Evolutionary conservation across 2,888 invertebrate species (phyloP), one percentile per base, ranked within the genome.

Genomic region (Machimus rusticus): DNA sequence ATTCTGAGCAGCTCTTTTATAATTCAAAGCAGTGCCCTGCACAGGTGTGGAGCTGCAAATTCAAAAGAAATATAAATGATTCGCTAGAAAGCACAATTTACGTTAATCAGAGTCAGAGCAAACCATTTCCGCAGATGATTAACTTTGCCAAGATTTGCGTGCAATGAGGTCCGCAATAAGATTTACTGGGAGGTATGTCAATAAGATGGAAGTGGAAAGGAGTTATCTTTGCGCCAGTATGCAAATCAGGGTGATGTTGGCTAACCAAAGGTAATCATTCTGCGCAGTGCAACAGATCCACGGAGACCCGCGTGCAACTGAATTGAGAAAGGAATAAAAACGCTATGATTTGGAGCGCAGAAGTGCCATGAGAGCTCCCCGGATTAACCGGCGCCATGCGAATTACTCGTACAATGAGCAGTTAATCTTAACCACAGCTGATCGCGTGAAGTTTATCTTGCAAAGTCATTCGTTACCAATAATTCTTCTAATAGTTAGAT

Each of bases 31-130:
- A 34, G 19, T 76, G 76, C 76, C 19, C 76, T 34, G 19, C 37
- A 37, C 76, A 39, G 39, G 76, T 76, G 76, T 37, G 14, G 39
- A 37, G 2, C n/a, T 16, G 76, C 76, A 37, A 76, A 76, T 76
- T 37, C 9, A 39, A 34, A 34, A 28, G 76, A 76, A 76, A 76
- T 28, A 66, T 76, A 76, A 76, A n/a, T 76, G 76, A 14, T n/a
- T 76, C 34, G 37, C 9, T 76, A 34, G 76, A 76, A 76, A 76
- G 76, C 76, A 76, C 34, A 76, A 76, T 76, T 76, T 76, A 76
- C 76, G 39, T 34, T 76, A 76, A 76, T 76, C 76, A 34, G 76
- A 76, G 39, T n/a, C 76, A n/a, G 39, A 76, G 37, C 23, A 66
- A 12, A 66, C 23, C 66, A 28, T 66, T 66, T 66, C 66, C 9